Conservation (phyloP, 35 echinoderm and acorn worm genomes). For the Acanthaster planci region DNA sequence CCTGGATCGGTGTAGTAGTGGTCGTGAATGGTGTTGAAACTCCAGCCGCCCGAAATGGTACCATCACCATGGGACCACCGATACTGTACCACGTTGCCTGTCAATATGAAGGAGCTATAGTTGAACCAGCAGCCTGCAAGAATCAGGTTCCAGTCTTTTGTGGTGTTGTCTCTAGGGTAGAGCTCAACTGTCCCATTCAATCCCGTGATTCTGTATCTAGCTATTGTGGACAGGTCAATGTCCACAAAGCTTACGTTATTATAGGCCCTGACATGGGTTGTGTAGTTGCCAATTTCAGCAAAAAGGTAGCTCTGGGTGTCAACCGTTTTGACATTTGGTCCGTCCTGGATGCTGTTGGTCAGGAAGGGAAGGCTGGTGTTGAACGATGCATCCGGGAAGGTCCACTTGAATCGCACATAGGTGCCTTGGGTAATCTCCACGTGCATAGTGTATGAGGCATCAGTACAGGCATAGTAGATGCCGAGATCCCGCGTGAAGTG, state of each 20-base stretch:
- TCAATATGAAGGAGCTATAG: slow-evolving; percentile 54
- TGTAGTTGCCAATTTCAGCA: slow-evolving; percentile 76
- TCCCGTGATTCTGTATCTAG: slow-evolving; percentile 71
- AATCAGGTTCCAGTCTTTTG: slow-evolving; percentile 68
- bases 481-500: slow-evolving; percentile 80
- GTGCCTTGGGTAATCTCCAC: slow-evolving; percentile 79
- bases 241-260: slow-evolving; percentile 63
- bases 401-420: slow-evolving; percentile 67
- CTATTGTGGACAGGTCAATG: slow-evolving; percentile 54
- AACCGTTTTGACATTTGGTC: slow-evolving; percentile 53
- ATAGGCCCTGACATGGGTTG: slow-evolving; percentile 68
- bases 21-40: slow-evolving; percentile 25
- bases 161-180: slow-evolving; percentile 65
- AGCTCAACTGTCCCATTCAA: slow-evolving; percentile 59
- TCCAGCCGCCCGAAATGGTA: slow-evolving; percentile 37
- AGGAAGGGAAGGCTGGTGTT: slow-evolving; percentile 49
- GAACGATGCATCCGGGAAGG: slow-evolving; percentile 40
- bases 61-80: slow-evolving; percentile 78
- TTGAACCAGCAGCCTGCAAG: slow-evolving; percentile 77
- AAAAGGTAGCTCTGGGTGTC: slow-evolving; percentile 67
- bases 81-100: slow-evolving; percentile 73
- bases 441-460: slow-evolving; percentile 58
- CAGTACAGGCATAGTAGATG: slow-evolving; percentile 80
- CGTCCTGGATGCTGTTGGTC: slow-evolving; percentile 54
- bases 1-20: slow-evolving; percentile 65